Evolutionary conservation across 2,797 vertebrate species (phyloP), one percentile per base, ranked within the genome.

Genomic region (Cryptoprocta ferox): DNA sequence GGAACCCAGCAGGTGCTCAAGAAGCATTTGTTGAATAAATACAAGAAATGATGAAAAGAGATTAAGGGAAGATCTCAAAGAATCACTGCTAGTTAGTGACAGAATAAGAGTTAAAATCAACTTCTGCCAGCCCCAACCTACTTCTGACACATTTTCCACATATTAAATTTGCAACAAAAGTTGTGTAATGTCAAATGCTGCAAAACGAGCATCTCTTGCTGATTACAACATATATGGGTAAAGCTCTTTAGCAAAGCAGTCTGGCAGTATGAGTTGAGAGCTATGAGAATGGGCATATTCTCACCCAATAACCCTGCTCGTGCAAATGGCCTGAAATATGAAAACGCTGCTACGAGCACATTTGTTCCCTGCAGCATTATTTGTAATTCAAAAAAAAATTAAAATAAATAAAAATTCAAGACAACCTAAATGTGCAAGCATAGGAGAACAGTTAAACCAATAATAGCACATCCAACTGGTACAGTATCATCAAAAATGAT

Each of bases 161-260:
- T 61, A 35, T 56, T 78, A 94, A 92, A 78, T 85, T 85, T 95
- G 65, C 18, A 78, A 73, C 61, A 65, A 83, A 86, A 96, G 63
- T 7, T 37, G 28, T 75, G 73, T 81, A 66, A 75, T 59, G 24
- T 92, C 85, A 97, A 89, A 85, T 91, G 15, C 75, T 80, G 28
- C 18, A 87, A 93, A 91, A 84, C 76, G 73, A 85, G 68, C 68
- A 70, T 82, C 53, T 89, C 61, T 94, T 88, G 8, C 61, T 89
- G 32, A 37, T 81, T 26, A 11, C 5, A 32, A 56, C 68, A 83
- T 82, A 89, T 70, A 86, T 66, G 85, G 42, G 80, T 82, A 80
- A 96, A 86, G 50, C 37, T 75, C 42, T 89, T 96, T 93, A 94
- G 85, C 48, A 90, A 90, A 78, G 66, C 73, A 78, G n/a, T 90